phyloP scores from a whole-genome alignment of 2,888 invertebrate genomes.

The Notodonta ziczac region DNA sequence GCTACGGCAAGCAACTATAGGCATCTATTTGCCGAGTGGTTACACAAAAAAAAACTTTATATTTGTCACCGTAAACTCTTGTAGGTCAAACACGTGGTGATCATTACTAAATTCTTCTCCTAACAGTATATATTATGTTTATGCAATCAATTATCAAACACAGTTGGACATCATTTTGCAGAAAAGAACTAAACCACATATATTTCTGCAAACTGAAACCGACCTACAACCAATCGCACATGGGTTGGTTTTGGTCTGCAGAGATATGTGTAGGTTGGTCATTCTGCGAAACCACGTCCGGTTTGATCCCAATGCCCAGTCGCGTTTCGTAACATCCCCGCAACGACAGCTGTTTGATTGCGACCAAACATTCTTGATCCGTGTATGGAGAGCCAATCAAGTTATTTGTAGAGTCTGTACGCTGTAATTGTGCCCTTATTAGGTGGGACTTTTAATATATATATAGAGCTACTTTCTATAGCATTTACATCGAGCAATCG shows the following conservation, averaged over 20 bases:
- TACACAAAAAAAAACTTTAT: too few relatives aligned
- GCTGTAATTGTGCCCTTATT: slow-evolving; percentile 4
- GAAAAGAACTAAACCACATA: too few relatives aligned
- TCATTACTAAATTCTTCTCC: background rate
- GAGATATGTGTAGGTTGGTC: too few relatives aligned
- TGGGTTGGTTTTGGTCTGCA: too few relatives aligned
- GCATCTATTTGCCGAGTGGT: too few relatives aligned
- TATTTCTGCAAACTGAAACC: too few relatives aligned
- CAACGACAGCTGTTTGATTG: background rate
- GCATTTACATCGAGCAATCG: too few relatives aligned
- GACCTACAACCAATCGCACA: too few relatives aligned
- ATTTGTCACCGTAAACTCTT: too few relatives aligned
- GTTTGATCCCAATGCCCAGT: background rate
- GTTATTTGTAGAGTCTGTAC: background rate
- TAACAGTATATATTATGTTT: slow-evolving; percentile 1
- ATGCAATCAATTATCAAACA: background rate
- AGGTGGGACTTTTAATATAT: background rate
- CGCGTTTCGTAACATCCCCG: background rate
- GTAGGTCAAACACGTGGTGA: too few relatives aligned
- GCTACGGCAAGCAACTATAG: too few relatives aligned
- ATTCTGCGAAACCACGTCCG: too few relatives aligned
- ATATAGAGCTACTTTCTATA: background rate
- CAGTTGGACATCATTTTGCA: background rate
- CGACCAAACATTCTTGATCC: background rate
- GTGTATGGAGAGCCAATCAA: slow-evolving; percentile 4